Base-by-base conservation (phyloP, 2,113 vertebrate genomes). In the Paralichthys olivaceus region DNA sequence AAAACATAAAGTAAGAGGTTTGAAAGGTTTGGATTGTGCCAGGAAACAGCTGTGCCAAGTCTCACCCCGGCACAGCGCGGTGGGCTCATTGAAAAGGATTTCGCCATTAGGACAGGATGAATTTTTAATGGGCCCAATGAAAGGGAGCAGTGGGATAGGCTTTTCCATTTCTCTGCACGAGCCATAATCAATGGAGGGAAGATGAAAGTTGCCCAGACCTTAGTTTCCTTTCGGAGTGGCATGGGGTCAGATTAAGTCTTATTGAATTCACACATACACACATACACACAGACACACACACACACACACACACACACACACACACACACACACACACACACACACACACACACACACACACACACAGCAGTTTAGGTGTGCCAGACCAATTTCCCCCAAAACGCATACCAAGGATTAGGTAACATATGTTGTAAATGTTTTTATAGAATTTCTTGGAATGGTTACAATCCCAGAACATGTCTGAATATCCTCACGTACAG, bases 51-150 rank as follows among this genome's bases (percentile, higher is more conserved):
- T 87, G 76, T 84, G 83, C 87, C 77, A 76, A 79, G 64, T 66
- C 64, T 86, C 72, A 83, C 63, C 73, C 74, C 11, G 6, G 72
- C 77, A 80, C 80, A 80, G 72, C 51, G 25, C 47, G 6, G 78
- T 80, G 69, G 72, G 79, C 77, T 87, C 88, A 89, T 85, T 79
- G 78, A 92, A 89, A 90, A 75, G 68, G 71, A 90, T 90, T 80
- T 79, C 82, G 85, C 87, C 87, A 87, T 90, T 91, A 91, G 87
- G 82, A 91, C 78, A 72, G 77, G 77, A 85, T 94, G 78, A 88
- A 94, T 93, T 87, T 93, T 94, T 94, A 92, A 94, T 94, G 85
- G 59, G 55, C 22, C 76, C 90, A 92, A 93, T 94, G 89, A 94
- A 92, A 94, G 93, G 57, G 84, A 93, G 85, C 93, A 92, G 91